Base-by-base conservation (phyloP, 1,140 invertebrate genomes). In the Mamestra configurata region DNA sequence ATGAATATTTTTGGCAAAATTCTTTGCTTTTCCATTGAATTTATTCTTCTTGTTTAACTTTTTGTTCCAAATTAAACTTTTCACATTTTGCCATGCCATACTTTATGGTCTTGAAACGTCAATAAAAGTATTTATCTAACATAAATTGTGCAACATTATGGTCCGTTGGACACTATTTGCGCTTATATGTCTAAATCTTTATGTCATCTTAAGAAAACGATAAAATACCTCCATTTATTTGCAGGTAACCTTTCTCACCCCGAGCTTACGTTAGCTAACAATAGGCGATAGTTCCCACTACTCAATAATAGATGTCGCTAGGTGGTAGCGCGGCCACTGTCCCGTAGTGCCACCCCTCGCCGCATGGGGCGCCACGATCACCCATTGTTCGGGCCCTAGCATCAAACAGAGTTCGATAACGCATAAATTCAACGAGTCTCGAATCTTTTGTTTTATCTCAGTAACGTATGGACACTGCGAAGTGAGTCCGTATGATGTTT, bases 1-100 rank as follows among this genome's bases (percentile, higher is more conserved):
- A 94, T 94, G 92, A 94, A 94, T 94, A 94, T 94, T 94, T 93
- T 92, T 92, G 92, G 87, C 91, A 91, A 90, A 93, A 93, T 91
- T 90, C 89, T 77, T 82, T 73, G 88, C 86, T 84, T 89, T 89
- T 90, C 88, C 83, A 90, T 89, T 89, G 84, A 87, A 82, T 84
- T 85, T 83, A 87, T 85, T 81, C 88, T 88, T 89, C 86, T 84
- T 89, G 87, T 91, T 92, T 88, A 92, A 89, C 84, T 89, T 92
- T 90, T 87, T 84, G 82, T 68, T 79, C 71, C 70, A 85, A 87
- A 88, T 90, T 90, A 86, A 84, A 79, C 77, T 79, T 83, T 87
- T 88, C 75, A 83, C 81, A 70, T 81, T 70, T 15, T 72, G 46
- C 46, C n/a, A 43, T 43, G 20, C 20, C 43, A 35, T 76, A 37